phyloP scores from a whole-genome alignment of 2,113 vertebrate genomes.

The Spea bombifrons region DNA sequence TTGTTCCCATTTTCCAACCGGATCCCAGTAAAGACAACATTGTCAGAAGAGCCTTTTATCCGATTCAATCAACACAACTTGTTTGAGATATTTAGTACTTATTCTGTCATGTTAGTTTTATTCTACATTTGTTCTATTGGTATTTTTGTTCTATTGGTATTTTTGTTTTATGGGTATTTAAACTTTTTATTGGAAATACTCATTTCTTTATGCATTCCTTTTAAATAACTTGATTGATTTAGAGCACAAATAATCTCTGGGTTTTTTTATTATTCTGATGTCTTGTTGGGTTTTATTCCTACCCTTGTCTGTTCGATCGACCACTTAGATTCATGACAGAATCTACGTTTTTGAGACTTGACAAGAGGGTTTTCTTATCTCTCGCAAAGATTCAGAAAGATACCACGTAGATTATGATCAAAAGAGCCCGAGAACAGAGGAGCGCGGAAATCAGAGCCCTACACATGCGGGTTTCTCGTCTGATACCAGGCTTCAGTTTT shows the following conservation, averaged over 20 bases:
- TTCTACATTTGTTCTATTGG: neutral
- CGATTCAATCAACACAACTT: neutral
- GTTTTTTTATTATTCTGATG: neutral
- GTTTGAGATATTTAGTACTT: neutral
- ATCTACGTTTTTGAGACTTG: neutral
- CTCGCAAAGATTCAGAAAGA: neutral
- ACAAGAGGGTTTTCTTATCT: constrained; percentile 9
- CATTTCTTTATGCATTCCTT: too few relatives aligned
- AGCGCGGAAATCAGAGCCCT: neutral
- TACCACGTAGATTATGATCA: neutral
- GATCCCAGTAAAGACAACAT: constrained; percentile 21
- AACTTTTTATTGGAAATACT: neutral
- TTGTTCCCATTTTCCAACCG: constrained; percentile 26
- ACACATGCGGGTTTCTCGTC: neutral
- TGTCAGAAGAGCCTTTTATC: constrained; percentile 23
- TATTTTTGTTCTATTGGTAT: neutral
- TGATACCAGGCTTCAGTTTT: constrained; percentile 6
- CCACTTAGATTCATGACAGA: constrained; percentile 11
- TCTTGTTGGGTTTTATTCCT: neutral
- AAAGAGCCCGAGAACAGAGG: neutral
- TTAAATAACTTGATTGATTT: too few relatives aligned
- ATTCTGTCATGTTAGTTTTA: neutral
- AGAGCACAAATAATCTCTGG: too few relatives aligned
- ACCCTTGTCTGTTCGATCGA: constrained; percentile 6
- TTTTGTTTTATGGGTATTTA: neutral